Conservation (phyloP, 2,888 invertebrate genomes). For the Cremastobaeus sp. region DNA sequence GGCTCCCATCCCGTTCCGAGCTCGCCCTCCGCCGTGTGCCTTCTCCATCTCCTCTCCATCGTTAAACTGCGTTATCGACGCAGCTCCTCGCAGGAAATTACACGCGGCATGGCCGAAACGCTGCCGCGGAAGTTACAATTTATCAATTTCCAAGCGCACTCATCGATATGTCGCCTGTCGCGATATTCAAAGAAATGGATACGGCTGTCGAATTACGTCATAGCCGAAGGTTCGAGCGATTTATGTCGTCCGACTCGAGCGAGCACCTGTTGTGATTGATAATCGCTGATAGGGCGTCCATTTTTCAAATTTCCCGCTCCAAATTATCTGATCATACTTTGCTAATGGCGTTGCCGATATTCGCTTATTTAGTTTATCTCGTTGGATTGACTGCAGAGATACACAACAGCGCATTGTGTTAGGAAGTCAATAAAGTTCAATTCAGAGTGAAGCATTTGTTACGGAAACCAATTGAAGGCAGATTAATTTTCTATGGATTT, state of each 20-base stretch:
- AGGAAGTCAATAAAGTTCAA: no score
- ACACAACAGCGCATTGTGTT: no score
- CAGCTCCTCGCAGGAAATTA: slow-evolving; percentile 76
- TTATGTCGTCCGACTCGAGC: slow-evolving; percentile 30
- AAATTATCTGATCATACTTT: neutral
- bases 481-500: no score
- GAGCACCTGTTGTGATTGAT: slow-evolving; percentile 42
- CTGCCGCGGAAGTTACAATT: slow-evolving; percentile 76
- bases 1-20: slow-evolving; percentile 68
- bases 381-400: no score
- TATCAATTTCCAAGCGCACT: slow-evolving; percentile 74
- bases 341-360: neutral
- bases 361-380: no score
- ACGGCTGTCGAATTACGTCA: slow-evolving; percentile 51
- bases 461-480: no score
- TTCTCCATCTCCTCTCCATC: slow-evolving; percentile 60
- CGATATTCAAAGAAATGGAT: slow-evolving; percentile 53
- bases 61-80: slow-evolving; percentile 63
- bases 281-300: slow-evolving; percentile 13
- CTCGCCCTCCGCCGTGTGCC: slow-evolving; percentile 59
- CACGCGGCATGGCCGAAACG: slow-evolving; percentile 74
- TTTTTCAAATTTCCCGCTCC: neutral
- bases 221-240: slow-evolving; percentile 24
- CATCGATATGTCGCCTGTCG: slow-evolving; percentile 60
- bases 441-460: no score